Evolutionary conservation across 1,140 invertebrate species (phyloP).

Genomic region (Brachionus sp.): DNA sequence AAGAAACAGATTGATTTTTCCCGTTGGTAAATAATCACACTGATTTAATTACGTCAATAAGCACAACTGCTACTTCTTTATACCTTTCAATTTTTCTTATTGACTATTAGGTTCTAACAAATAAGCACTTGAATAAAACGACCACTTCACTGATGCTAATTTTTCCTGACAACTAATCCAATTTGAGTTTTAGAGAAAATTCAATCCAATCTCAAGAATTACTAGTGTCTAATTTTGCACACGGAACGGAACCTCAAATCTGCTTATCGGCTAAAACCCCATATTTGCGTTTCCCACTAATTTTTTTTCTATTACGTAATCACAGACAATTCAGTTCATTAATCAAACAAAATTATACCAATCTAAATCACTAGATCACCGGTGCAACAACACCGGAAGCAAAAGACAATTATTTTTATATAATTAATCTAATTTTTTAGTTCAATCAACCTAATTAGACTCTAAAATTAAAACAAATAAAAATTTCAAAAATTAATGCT

Average conservation of each 20-base stretch:
- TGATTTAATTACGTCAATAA: not conserved
- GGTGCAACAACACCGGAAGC: no score
- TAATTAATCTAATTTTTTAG: no score
- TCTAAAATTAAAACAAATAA: no score
- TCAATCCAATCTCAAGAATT: not conserved
- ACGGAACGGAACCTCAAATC: not conserved
- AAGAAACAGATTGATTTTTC: conserved; percentile 3
- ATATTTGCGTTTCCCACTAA: not conserved
- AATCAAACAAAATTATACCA: no score
- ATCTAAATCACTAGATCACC: no score
- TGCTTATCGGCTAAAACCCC: not conserved
- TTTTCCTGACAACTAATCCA: not conserved
- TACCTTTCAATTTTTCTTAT: not conserved
- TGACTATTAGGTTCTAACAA: not conserved
- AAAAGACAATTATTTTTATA: no score
- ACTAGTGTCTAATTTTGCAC: not conserved
- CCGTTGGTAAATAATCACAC: not conserved
- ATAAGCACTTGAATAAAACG: not conserved
- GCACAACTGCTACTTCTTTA: not conserved
- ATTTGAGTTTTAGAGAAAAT: not conserved
- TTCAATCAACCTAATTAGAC: no score
- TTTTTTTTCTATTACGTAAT: not conserved
- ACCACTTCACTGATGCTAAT: not conserved
- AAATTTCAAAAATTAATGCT: no score
- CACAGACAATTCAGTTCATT: no score